Evolutionary conservation across 2,797 vertebrate species (phyloP).

Genomic region (Mormyrops attenuatus): DNA sequence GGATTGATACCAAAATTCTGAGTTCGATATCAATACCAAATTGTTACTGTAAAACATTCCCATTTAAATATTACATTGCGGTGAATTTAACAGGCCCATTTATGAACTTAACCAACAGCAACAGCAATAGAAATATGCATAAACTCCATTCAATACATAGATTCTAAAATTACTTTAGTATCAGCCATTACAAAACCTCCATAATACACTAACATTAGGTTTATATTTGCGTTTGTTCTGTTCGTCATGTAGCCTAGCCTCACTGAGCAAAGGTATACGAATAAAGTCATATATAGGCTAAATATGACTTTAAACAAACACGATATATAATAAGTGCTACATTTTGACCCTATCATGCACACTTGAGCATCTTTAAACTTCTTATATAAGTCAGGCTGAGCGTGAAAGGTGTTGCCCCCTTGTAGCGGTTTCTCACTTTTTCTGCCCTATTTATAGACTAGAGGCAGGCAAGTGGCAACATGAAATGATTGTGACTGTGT

Average conservation of each 20-base stretch:
- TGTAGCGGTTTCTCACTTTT: background rate
- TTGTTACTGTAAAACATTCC: background rate
- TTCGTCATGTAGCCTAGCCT: background rate
- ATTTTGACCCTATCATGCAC: background rate
- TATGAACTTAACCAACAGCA: background rate
- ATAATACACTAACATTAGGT: background rate
- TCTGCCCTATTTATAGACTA: background rate
- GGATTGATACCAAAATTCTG: background rate
- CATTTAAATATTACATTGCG: background rate
- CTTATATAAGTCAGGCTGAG: background rate
- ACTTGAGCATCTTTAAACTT: background rate
- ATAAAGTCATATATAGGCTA: background rate
- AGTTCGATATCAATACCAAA: background rate
- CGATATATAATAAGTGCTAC: background rate
- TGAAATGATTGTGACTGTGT: background rate
- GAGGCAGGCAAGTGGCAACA: background rate
- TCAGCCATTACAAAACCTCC: background rate
- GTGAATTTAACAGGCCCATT: background rate
- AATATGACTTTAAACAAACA: background rate
- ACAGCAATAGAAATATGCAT: background rate
- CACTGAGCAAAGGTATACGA: background rate
- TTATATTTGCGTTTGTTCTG: background rate
- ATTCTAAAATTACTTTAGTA: background rate
- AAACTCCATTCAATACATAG: background rate
- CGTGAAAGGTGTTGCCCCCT: background rate